Evolutionary conservation across 2,888 invertebrate genomes (phyloP).

Genomic region (Vesta saturnalis): DNA sequence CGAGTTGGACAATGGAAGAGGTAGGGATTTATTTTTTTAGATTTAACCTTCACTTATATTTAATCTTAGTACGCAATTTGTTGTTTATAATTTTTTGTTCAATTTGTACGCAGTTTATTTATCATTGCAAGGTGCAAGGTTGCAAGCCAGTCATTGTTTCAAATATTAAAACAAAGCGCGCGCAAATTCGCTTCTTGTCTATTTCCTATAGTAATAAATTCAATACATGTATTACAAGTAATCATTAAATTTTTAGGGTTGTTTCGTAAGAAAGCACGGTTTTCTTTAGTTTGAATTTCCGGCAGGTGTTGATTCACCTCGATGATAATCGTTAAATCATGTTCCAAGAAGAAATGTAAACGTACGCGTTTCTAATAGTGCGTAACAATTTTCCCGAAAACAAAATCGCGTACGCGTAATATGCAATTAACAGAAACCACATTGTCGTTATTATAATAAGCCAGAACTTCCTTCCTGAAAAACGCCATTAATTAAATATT

Average conservation of each 20-base stretch:
- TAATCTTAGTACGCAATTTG: constrained; percentile 32
- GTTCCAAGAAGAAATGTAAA: constrained; percentile 27
- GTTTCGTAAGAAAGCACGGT: constrained; percentile 24
- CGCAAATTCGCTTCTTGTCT: constrained; percentile 14
- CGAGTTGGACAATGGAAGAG: constrained; percentile 52
- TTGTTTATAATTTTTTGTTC: constrained; percentile 22
- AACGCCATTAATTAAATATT: not conserved
- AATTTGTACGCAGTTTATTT: constrained; percentile 33
- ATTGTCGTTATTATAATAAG: not conserved
- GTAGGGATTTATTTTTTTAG: constrained; percentile 43
- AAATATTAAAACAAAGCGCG: not conserved
- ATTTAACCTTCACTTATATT: constrained; percentile 32
- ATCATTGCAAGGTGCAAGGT: not conserved
- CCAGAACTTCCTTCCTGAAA: not conserved
- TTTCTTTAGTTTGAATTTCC: constrained; percentile 36
- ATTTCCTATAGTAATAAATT: not conserved
- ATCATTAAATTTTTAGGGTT: not conserved
- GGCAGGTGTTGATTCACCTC: constrained; percentile 43
- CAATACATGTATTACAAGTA: not conserved
- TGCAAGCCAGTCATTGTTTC: not conserved
- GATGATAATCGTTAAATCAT: constrained; percentile 40
- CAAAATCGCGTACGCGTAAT: too few species aligned
- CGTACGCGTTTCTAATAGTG: constrained; percentile 27
- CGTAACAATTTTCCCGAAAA: constrained; percentile 34
- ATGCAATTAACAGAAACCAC: too few species aligned